Base-by-base conservation (phyloP, 37 sponge, comb jelly and placozoan genomes). In the Ianthella basta region DNA sequence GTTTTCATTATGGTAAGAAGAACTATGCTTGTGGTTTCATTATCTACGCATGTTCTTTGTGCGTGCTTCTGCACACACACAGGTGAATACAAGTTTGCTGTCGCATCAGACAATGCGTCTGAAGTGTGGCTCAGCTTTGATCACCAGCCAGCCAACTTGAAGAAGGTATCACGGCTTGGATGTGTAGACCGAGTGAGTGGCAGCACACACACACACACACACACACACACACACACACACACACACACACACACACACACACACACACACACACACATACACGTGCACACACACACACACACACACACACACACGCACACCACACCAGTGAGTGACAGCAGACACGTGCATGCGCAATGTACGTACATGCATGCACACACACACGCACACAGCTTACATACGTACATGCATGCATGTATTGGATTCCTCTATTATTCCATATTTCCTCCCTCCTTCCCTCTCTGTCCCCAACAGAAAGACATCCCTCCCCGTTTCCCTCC, bases 131-230 rank as follows among this genome's bases (percentile, higher is more conserved):
- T 82, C 21, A 60, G 65, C 15, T 50, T 34, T 14, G 83, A 82
- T 61, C 83, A 82, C 39, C 65, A 82, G 36, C 83, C 83, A n/a
- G 34, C 35, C 20, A 60, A 82, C 68, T 20, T 63, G 19, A 63
- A 63, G 67, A 82, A 82, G 68, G 63, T 82, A 64, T 65, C 83
- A 10, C 63, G 63, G 60, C 68, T 82, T 16, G 83, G 67, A 10
- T 82, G 68, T n/a, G 23, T 66, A 14, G 68, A 66, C 23, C 27
- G 13, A n/a, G 68, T 66, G 68, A 66, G 68, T 23, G n/a, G n/a
- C n/a, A n/a, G n/a, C n/a, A n/a, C n/a, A n/a, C n/a, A n/a, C n/a
- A 66, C 13, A 14, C 68, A 66, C 29, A 16, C 68, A 66, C 29
- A 25, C 68, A 25, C 29, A 16, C 68, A n/a, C 29, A 16, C 68